phyloP scores from a whole-genome alignment of 2,888 invertebrate genomes.

The Hermodice carunculata region DNA sequence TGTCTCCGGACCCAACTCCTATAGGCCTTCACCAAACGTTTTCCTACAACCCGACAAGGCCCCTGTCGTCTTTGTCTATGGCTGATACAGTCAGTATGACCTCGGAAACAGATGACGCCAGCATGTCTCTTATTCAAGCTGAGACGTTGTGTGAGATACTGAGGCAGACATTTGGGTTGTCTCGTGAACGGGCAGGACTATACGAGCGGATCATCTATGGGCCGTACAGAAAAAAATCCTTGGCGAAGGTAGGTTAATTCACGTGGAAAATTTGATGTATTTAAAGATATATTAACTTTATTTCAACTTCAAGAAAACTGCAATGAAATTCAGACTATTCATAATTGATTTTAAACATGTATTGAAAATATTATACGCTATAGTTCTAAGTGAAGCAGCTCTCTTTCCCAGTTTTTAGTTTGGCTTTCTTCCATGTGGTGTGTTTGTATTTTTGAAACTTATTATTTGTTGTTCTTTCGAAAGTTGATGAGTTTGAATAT shows the following conservation, averaged over 20 bases:
- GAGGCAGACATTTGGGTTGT: slow-evolving; percentile 50
- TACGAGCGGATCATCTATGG: slow-evolving; percentile 49
- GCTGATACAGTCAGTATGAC: neutral
- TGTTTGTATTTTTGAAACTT: too few species aligned
- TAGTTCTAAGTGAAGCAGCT: too few species aligned
- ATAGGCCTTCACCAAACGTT: too few species aligned
- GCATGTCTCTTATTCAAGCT: slow-evolving; percentile 53
- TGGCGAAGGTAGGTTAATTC: slow-evolving; percentile 46
- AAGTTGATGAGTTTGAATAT: too few species aligned
- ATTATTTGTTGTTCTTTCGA: too few species aligned
- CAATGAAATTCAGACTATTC: too few species aligned
- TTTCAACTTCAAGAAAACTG: neutral
- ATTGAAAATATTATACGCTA: too few species aligned
- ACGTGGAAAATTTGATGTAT: neutral
- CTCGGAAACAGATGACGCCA: slow-evolving; percentile 38
- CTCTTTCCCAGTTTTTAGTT: too few species aligned
- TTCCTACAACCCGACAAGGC: neutral
- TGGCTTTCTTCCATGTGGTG: too few species aligned
- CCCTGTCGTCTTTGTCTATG: neutral
- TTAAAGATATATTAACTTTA: neutral
- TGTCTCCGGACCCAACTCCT: slow-evolving; percentile 44
- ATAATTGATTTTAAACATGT: too few species aligned
- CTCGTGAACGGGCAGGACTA: slow-evolving; percentile 46
- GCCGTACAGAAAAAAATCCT: slow-evolving; percentile 49
- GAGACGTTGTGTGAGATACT: slow-evolving; percentile 59